Conservation (phyloP, 2,797 vertebrate genomes). For the Platalea minor region DNA sequence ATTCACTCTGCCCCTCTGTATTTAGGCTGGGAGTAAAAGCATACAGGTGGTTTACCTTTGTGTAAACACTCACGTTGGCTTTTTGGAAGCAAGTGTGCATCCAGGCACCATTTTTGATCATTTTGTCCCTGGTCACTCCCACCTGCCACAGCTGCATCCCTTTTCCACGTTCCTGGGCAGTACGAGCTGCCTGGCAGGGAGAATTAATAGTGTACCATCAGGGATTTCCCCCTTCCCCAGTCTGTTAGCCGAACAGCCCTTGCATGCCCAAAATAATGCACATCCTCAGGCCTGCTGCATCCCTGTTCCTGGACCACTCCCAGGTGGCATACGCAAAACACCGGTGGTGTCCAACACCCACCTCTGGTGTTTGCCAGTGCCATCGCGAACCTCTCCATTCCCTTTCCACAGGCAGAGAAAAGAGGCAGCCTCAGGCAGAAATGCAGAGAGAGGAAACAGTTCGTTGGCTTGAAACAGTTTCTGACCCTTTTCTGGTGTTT, state of each 20-base stretch:
- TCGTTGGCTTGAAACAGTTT: background rate
- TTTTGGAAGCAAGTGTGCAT: background rate
- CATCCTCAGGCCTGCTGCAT: background rate
- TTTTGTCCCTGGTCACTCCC: background rate
- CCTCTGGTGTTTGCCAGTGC: background rate
- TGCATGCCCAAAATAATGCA: background rate
- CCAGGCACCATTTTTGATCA: background rate
- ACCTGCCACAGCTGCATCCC: no score
- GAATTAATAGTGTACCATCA: background rate
- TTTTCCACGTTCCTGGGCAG: background rate
- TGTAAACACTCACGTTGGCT: fast-evolving
- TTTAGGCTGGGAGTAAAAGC: background rate
- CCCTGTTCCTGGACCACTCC: background rate
- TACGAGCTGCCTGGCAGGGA: background rate
- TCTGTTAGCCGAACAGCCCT: background rate
- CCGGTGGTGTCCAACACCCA: background rate
- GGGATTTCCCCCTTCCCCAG: fast-evolving
- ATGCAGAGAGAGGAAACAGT: background rate
- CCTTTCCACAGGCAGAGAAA: background rate
- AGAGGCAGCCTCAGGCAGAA: background rate
- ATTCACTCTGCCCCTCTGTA: background rate
- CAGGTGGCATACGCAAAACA: background rate
- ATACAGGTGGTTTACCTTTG: background rate
- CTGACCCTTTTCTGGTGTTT: conserved; percentile 2
- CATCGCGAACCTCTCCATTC: fast-evolving